Evolutionary conservation across 2,113 vertebrate species (phyloP).

Genomic region (Tetrax tetrax): DNA sequence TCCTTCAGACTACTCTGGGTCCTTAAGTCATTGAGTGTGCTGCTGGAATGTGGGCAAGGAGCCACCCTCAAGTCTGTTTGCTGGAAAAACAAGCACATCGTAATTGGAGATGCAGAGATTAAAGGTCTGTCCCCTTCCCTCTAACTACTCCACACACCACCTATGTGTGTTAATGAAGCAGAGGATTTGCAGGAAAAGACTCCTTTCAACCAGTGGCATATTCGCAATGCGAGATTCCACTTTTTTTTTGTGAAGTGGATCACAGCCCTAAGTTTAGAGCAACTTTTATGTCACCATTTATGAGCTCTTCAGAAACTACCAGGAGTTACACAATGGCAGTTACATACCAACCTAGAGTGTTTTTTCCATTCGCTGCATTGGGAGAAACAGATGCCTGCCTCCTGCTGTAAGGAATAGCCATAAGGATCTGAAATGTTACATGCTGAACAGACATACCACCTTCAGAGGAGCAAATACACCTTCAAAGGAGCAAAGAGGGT

Average conservation of each 20-base stretch:
- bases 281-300: neutral
- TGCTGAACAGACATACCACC: neutral
- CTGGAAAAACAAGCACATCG: neutral
- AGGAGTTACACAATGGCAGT: rapidly evolving
- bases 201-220: rapidly evolving
- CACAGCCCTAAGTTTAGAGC: neutral
- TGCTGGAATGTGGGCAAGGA: neutral
- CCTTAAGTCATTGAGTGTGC: rapidly evolving
- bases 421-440: neutral
- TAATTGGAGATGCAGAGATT: too few species aligned
- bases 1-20: neutral
- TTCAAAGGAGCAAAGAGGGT: neutral
- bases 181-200: neutral
- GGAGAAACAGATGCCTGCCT: neutral
- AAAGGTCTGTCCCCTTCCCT: neutral
- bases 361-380: neutral
- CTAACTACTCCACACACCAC: neutral
- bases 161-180: neutral
- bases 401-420: neutral
- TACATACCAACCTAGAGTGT: neutral
- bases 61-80: neutral
- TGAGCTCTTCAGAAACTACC: neutral
- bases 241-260: neutral
- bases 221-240: neutral
- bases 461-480: neutral